Conservation (phyloP, 2,113 vertebrate species). For the Calyptomena viridis region DNA sequence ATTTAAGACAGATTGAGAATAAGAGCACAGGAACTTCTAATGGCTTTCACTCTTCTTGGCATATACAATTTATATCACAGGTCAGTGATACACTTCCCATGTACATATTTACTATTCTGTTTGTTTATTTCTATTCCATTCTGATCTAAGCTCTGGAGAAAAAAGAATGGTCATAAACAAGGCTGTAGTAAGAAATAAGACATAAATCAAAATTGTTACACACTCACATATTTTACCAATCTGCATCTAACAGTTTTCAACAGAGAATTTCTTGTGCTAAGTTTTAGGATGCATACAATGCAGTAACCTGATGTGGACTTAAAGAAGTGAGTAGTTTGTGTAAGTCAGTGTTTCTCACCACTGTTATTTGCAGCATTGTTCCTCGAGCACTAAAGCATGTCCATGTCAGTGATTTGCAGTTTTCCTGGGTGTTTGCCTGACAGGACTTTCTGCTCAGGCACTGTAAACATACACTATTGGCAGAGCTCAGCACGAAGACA, state of each 20-base stretch:
- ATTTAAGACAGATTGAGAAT: neutral
- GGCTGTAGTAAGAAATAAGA: neutral
- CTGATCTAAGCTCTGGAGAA: neutral
- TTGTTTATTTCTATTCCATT: neutral
- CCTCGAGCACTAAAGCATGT: neutral
- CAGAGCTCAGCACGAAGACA: constrained; percentile 18
- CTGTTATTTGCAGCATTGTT: neutral
- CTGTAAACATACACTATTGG: neutral
- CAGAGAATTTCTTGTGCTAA: neutral
- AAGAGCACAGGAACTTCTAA: neutral
- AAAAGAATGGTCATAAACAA: neutral
- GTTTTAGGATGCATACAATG: neutral
- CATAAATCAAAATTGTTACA: neutral
- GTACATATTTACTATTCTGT: neutral
- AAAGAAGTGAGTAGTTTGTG: neutral
- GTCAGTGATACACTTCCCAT: neutral
- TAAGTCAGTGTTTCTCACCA: neutral
- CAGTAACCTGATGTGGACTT: neutral
- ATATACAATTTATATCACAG: neutral
- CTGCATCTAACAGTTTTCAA: neutral
- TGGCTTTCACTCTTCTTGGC: neutral
- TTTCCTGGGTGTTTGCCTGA: neutral
- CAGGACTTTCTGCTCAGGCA: neutral
- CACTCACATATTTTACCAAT: neutral
- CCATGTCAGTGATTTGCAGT: neutral